phyloP scores from a whole-genome alignment of 1,140 invertebrate genomes.

The Saxidomus purpurata region DNA sequence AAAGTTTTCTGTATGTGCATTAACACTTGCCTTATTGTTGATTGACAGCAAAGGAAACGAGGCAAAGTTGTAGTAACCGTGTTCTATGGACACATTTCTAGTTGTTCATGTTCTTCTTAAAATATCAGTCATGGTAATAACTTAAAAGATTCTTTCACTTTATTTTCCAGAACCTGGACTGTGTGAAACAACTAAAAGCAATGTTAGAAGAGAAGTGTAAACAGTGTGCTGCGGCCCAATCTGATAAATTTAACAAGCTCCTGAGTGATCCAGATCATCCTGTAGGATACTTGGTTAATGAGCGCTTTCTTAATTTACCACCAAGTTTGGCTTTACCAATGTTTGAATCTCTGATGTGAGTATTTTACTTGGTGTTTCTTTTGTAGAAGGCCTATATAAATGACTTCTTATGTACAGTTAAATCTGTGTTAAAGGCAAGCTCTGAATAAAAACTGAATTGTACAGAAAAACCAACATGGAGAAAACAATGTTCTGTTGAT shows the following conservation, averaged over 20 bases:
- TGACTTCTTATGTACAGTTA: too few relatives aligned
- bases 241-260: constrained; percentile 43
- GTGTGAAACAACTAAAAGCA: constrained; percentile 57
- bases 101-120: too few relatives aligned
- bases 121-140: too few relatives aligned
- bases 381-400: too few relatives aligned
- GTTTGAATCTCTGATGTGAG: constrained; percentile 65
- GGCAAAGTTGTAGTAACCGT: too few relatives aligned
- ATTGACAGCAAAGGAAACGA: too few relatives aligned
- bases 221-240: constrained; percentile 27
- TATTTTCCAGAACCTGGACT: constrained; percentile 48
- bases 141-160: background rate
- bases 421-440: too few relatives aligned
- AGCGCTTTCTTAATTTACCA: constrained; percentile 65
- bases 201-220: constrained; percentile 52
- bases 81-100: background rate
- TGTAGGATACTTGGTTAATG: constrained; percentile 63
- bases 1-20: too few relatives aligned
- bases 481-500: too few relatives aligned
- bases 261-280: constrained; percentile 55
- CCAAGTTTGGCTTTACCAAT: constrained; percentile 59
- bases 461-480: too few relatives aligned
- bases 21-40: too few relatives aligned
- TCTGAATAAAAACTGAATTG: too few relatives aligned
- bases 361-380: background rate